Evolutionary conservation across 2,888 invertebrate genomes (phyloP).

Genomic region (Caradrina kadenii): DNA sequence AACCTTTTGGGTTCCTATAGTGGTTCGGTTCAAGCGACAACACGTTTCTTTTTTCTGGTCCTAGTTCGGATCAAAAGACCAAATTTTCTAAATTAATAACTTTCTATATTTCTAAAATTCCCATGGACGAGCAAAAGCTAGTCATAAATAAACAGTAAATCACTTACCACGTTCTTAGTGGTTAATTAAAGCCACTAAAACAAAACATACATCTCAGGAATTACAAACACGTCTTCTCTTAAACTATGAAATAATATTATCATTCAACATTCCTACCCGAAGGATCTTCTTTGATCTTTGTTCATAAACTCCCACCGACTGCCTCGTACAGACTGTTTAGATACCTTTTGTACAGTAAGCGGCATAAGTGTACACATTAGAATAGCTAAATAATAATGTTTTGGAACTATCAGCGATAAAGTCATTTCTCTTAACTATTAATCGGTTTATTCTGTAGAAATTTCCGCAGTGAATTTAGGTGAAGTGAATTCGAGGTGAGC

Average conservation of each 20-base stretch:
- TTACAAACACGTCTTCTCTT: slow-evolving; percentile 38
- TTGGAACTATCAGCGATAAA: neutral
- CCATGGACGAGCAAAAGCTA: no score
- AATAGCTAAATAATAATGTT: slow-evolving; percentile 1
- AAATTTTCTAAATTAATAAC: neutral
- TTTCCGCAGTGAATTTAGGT: no score
- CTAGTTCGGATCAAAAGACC: neutral
- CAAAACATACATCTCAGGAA: slow-evolving; percentile 18
- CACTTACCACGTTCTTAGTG: neutral
- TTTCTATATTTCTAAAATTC: no score
- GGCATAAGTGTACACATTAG: neutral
- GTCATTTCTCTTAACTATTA: neutral
- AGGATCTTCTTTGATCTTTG: slow-evolving; percentile 48
- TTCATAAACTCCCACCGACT: slow-evolving; percentile 33
- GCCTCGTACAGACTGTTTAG: slow-evolving; percentile 8
- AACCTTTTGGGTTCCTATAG: no score
- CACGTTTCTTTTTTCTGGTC: neutral
- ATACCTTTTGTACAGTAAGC: slow-evolving; percentile 20
- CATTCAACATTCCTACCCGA: slow-evolving; percentile 39
- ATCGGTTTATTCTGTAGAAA: no score
- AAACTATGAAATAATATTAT: slow-evolving; percentile 53
- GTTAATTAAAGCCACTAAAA: slow-evolving; percentile 19
- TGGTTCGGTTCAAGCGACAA: neutral
- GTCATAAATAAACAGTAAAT: neutral
- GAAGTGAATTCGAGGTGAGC: no score